phyloP scores from a whole-genome alignment of 2,113 vertebrate genomes.

The Rhabdomys dilectus region DNA sequence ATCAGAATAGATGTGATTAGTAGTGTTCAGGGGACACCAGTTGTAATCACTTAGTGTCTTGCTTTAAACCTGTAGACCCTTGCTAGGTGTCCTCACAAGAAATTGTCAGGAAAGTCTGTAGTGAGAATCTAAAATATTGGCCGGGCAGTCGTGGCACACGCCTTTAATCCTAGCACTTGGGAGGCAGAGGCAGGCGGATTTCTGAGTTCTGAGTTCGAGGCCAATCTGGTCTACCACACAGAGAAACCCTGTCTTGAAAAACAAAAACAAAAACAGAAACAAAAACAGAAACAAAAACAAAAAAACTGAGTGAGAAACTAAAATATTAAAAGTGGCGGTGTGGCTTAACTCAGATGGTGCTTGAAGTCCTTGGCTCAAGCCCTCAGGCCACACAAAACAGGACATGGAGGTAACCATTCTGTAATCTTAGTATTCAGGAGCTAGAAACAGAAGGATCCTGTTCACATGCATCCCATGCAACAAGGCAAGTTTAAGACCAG shows the following conservation, averaged over 20 bases:
- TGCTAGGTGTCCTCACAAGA: neutral
- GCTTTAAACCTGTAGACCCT: neutral
- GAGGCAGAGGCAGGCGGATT: too few species aligned
- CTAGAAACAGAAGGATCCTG: neutral
- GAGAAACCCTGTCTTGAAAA: too few species aligned
- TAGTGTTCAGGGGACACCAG: neutral
- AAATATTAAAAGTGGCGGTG: neutral
- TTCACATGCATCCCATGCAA: neutral
- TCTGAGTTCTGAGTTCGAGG: too few species aligned
- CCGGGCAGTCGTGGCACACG: too few species aligned
- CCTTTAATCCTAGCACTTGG: too few species aligned
- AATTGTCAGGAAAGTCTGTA: neutral
- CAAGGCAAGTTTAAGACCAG: neutral
- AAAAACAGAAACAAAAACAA: too few species aligned
- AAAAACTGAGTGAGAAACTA: neutral
- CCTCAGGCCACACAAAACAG: neutral
- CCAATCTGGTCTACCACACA: too few species aligned
- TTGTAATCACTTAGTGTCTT: neutral
- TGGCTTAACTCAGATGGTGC: neutral
- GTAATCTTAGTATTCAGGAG: neutral
- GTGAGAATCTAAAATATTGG: neutral
- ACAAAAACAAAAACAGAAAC: too few species aligned
- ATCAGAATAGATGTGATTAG: neutral
- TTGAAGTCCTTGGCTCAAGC: neutral
- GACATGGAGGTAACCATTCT: neutral